Conservation (phyloP, 1,140 invertebrate genomes). For the Brachionus plicatilis region DNA sequence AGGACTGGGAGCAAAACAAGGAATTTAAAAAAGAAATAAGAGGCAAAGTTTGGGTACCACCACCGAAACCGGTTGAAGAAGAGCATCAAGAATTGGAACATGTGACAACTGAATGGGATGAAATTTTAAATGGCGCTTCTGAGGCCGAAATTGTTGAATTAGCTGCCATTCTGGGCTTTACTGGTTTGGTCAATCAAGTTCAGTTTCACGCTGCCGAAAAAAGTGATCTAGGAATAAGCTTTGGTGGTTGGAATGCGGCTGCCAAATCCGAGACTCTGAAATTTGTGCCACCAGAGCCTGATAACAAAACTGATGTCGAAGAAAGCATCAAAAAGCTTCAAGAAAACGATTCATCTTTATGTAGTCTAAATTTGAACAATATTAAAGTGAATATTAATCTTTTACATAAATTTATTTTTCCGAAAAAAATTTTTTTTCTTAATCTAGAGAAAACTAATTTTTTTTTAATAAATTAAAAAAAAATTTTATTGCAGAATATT, state of each 20-base stretch:
- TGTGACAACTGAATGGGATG: slow-evolving; percentile 87
- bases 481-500: slow-evolving; percentile 70
- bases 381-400: slow-evolving; percentile 65
- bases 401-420: too few species aligned
- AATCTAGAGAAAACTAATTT: background rate
- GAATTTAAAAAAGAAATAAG: slow-evolving; percentile 73
- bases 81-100: slow-evolving; percentile 69
- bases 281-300: slow-evolving; percentile 77
- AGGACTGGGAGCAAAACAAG: slow-evolving; percentile 90
- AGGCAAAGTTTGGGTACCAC: slow-evolving; percentile 57
- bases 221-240: background rate
- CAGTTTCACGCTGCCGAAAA: slow-evolving; percentile 85
- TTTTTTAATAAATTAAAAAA: too few species aligned
- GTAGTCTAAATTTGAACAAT: slow-evolving; percentile 91
- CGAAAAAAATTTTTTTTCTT: background rate
- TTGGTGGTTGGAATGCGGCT: slow-evolving; percentile 58
- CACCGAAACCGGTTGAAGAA: slow-evolving; percentile 55
- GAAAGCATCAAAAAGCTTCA: slow-evolving; percentile 78
- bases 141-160: slow-evolving; percentile 99
- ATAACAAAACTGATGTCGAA: slow-evolving; percentile 86
- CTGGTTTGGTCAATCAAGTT: slow-evolving; percentile 99
- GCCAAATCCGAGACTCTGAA: slow-evolving; percentile 88
- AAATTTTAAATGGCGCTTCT: slow-evolving; percentile 77
- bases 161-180: slow-evolving; percentile 95
- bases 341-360: slow-evolving; percentile 76